Conservation (phyloP, 2,113 vertebrate species). For the Laticauda colubrina region DNA sequence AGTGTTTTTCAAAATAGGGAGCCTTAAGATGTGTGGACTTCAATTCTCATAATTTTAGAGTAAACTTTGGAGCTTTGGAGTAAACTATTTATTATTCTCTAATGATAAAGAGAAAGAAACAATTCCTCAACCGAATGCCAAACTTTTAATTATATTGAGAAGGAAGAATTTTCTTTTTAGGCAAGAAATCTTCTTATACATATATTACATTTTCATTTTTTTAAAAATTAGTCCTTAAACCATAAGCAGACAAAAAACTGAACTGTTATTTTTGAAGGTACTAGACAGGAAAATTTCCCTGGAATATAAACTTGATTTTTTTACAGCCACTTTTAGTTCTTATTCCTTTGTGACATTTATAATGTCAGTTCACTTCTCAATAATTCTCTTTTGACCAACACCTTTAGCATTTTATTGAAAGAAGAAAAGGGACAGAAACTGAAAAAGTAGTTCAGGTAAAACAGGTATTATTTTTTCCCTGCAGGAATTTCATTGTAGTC, state of each 20-base stretch:
- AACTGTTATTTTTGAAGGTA: conserved; percentile 40
- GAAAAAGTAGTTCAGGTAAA: conserved; percentile 20
- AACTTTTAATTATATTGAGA: conserved; percentile 1
- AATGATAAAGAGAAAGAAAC: conserved; percentile 20
- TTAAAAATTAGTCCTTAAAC: conserved; percentile 19
- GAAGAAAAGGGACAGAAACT: conserved; percentile 34
- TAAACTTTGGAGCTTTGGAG: not conserved
- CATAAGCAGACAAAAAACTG: conserved; percentile 17
- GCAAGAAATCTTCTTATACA: conserved; percentile 2
- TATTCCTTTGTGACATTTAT: conserved; percentile 31
- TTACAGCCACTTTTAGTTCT: conserved; percentile 39
- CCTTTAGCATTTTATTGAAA: conserved; percentile 36
- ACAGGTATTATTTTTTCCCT: conserved; percentile 33
- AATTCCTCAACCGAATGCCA: conserved; percentile 19
- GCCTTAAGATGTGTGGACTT: not conserved
- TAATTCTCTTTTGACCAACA: conserved; percentile 52
- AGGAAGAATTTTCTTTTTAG: conserved; percentile 9
- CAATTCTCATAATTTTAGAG: not conserved
- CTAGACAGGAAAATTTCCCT: conserved; percentile 37
- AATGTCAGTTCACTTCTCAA: conserved; percentile 49
- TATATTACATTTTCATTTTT: conserved; percentile 24
- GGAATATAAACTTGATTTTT: conserved; percentile 52
- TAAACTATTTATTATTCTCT: conserved; percentile 5
- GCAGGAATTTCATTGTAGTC: conserved; percentile 43
- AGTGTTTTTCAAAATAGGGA: not conserved